Evolutionary conservation across 2,797 vertebrate species (phyloP).

Genomic region (Knipowitschia caucasica): DNA sequence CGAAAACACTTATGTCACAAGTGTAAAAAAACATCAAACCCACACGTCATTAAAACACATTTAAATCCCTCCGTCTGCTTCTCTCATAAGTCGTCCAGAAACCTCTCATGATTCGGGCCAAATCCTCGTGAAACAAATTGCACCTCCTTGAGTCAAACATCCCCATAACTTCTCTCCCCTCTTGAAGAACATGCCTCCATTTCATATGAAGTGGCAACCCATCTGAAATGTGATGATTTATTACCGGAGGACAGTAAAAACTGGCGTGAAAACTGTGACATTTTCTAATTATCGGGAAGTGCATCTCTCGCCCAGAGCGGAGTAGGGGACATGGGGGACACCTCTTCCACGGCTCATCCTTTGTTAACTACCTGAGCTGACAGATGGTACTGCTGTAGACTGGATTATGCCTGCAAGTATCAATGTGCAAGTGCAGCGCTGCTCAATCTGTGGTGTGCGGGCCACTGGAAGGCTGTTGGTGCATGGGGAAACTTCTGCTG

Average conservation of each 20-base stretch:
- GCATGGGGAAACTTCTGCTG: not conserved
- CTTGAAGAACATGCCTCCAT: slow-evolving; percentile 41
- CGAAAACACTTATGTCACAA: not conserved
- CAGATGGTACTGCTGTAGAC: slow-evolving; percentile 54
- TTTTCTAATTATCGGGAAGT: slow-evolving; percentile 66
- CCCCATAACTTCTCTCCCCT: slow-evolving; percentile 20
- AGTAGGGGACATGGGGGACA: slow-evolving; percentile 29
- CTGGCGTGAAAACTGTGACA: slow-evolving; percentile 47
- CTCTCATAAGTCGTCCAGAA: not conserved
- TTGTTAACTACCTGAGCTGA: slow-evolving; percentile 62
- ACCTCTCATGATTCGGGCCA: not conserved
- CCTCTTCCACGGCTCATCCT: slow-evolving; percentile 49
- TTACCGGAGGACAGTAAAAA: slow-evolving; percentile 28
- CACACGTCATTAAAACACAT: not conserved
- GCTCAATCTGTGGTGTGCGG: not conserved
- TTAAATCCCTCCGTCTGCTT: not conserved
- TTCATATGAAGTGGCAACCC: slow-evolving; percentile 33
- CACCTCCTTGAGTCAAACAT: slow-evolving; percentile 27
- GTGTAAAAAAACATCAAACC: not conserved
- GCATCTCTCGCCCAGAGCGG: slow-evolving; percentile 51
- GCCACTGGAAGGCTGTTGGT: not conserved
- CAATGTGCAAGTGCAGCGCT: slow-evolving; percentile 37
- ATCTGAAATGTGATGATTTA: slow-evolving; percentile 55
- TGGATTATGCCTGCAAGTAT: slow-evolving; percentile 46
- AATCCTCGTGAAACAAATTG: slow-evolving; percentile 24